Conservation (phyloP, 2,888 invertebrate species). For the Amiota communis region DNA sequence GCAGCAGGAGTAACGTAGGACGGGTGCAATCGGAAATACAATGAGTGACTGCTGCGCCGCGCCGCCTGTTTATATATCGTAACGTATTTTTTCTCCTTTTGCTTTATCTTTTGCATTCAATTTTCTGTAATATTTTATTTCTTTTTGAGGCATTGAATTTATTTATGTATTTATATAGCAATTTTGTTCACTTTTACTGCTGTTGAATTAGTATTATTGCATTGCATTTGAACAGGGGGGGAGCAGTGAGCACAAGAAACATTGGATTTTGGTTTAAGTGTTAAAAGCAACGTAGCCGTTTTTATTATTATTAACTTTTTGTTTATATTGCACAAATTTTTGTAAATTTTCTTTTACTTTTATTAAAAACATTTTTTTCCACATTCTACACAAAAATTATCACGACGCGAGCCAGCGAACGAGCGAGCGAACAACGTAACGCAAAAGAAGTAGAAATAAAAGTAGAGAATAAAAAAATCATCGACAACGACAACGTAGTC, state of each 20-base stretch:
- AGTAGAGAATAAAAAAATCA: conserved; percentile 61
- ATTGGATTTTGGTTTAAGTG: no score
- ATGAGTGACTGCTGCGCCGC: neutral
- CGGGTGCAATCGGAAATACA: neutral
- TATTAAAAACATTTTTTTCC: conserved; percentile 32
- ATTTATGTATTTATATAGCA: no score
- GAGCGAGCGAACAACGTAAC: conserved; percentile 54
- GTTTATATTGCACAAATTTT: conserved; percentile 24
- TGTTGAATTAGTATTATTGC: no score
- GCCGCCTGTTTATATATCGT: conserved; percentile 5
- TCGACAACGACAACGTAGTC: no score
- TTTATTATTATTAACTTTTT: neutral
- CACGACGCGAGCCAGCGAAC: conserved; percentile 31
- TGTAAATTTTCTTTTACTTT: conserved; percentile 24
- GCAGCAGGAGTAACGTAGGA: neutral
- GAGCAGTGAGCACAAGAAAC: no score
- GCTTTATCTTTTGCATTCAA: no score
- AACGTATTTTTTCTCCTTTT: neutral
- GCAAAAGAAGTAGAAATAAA: conserved; percentile 58
- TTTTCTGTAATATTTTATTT: no score
- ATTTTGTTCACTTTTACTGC: no score
- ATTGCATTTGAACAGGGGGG: no score
- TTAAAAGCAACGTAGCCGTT: no score
- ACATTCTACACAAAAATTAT: conserved; percentile 43
- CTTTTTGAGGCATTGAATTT: no score